These are phyloP conservation scores for Orientallactaga bullata DNA, from an alignment of 2,113 vertebrate species.

Conservation along the genomic window DNA sequence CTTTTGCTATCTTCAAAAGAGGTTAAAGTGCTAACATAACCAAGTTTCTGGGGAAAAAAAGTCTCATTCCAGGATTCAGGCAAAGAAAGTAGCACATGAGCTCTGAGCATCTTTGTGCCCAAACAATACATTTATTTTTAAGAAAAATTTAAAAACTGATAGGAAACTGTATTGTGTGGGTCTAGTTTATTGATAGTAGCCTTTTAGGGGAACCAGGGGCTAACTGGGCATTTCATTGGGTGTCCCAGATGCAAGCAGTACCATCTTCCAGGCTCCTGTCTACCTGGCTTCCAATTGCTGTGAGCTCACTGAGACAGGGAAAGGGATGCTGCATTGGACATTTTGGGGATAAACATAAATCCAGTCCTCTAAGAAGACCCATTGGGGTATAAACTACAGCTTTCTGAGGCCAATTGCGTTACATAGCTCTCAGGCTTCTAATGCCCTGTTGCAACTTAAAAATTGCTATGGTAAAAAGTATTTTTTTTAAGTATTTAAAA, in stretches of 20 bases:
- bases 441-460: not conserved
- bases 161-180: not conserved
- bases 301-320: not conserved
- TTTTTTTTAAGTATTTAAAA: too few species aligned
- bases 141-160: not conserved
- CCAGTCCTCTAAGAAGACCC: not conserved
- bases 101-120: not conserved
- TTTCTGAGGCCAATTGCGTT: not conserved
- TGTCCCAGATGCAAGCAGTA: fast-evolving
- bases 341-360: not conserved
- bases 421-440: not conserved
- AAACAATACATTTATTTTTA: not conserved
- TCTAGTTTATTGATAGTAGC: not conserved
- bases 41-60: not conserved
- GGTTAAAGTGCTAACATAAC: not conserved
- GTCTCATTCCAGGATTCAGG: not conserved
- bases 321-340: too few species aligned
- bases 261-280: not conserved
- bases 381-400: not conserved
- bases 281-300: not conserved
- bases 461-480: too few species aligned
- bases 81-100: not conserved
- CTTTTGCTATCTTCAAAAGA: not conserved
- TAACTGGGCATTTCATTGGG: not conserved
- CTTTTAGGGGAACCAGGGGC: too few species aligned